Evolutionary conservation across 2,888 invertebrate species (phyloP).

Genomic region (Lasioglossum calceatum): DNA sequence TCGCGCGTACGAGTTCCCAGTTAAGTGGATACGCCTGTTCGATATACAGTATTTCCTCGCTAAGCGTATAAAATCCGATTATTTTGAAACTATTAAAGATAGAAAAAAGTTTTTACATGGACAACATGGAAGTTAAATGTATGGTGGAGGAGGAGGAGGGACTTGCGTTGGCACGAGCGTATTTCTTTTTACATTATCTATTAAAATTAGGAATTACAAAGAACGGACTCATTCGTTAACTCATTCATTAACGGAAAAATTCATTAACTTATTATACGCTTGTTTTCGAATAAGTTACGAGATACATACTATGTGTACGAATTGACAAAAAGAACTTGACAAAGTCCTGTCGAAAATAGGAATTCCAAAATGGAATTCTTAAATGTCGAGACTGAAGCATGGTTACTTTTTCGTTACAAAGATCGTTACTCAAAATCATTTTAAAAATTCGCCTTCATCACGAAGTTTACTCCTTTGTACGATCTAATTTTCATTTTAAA

Average conservation of each 20-base stretch:
- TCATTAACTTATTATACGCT: too few relatives aligned
- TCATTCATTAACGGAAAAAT: too few relatives aligned
- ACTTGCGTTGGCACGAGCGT: not conserved
- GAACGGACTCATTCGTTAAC: too few relatives aligned
- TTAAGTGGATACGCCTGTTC: constrained; percentile 12
- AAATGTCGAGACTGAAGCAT: too few relatives aligned
- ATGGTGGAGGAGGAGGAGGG: not conserved
- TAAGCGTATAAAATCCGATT: constrained; percentile 6
- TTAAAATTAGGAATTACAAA: not conserved
- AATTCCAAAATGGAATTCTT: too few relatives aligned
- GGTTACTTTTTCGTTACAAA: too few relatives aligned
- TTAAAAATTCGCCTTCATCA: not conserved
- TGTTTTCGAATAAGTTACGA: too few relatives aligned
- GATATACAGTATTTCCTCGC: not conserved
- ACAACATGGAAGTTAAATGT: not conserved
- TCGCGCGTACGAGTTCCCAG: not conserved
- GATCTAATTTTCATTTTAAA: not conserved
- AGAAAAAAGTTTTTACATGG: not conserved
- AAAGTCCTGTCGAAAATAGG: too few relatives aligned
- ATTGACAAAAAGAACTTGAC: too few relatives aligned
- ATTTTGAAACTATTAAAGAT: constrained; percentile 2
- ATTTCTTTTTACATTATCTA: not conserved
- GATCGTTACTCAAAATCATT: too few relatives aligned
- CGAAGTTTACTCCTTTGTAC: not conserved
- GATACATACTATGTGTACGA: too few relatives aligned